phyloP scores from a whole-genome alignment of 2,888 invertebrate species.

The Pyrgus malvae region DNA sequence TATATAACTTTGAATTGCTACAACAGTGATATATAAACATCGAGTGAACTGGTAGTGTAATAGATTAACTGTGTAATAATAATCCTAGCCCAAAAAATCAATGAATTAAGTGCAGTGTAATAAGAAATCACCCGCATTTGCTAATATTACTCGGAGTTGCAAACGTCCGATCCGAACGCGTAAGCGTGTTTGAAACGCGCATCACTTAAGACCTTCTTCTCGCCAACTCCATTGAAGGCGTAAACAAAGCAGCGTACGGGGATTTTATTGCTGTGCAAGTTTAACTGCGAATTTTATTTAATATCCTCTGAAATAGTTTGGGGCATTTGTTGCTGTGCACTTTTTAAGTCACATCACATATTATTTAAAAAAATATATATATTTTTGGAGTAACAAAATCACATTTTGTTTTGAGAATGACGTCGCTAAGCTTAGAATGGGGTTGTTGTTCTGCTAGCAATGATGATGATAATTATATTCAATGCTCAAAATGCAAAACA shows the following conservation, averaged over 20 bases:
- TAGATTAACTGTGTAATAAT: too few species aligned
- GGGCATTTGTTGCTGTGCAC: conserved; percentile 2
- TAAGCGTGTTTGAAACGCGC: not conserved
- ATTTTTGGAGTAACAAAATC: not conserved
- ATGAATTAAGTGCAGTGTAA: not conserved
- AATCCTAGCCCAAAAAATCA: too few species aligned
- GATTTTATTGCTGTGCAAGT: not conserved
- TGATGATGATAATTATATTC: not conserved
- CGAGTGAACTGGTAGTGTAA: too few species aligned
- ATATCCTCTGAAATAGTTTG: not conserved
- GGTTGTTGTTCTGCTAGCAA: not conserved
- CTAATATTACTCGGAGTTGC: not conserved
- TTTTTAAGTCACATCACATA: not conserved
- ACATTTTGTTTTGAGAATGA: not conserved
- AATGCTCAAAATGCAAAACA: conserved; percentile 4
- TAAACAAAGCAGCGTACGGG: not conserved
- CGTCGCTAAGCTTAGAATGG: not conserved
- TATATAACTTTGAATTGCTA: too few species aligned
- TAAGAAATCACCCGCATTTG: not conserved
- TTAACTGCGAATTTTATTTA: not conserved
- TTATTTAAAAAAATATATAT: not conserved
- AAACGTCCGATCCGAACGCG: not conserved
- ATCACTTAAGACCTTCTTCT: not conserved
- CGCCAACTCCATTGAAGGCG: not conserved
- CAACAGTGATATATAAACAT: too few species aligned